These are phyloP conservation scores for Mesochorus sp. DNA, from an alignment of 2,888 invertebrate genomes.

Conservation along the genomic window DNA sequence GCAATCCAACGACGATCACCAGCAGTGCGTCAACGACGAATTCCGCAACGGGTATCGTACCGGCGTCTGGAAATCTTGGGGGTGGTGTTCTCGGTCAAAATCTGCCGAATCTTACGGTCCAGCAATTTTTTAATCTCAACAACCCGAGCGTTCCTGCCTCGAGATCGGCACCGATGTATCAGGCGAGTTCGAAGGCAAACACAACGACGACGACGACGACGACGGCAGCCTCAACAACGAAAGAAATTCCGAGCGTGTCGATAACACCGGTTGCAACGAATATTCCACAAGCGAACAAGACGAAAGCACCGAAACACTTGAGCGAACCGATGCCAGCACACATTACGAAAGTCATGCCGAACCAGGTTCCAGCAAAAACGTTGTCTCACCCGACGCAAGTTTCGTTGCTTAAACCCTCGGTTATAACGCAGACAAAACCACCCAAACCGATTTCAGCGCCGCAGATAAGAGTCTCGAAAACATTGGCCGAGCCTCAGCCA, in stretches of 20 bases:
- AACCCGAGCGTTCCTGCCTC: constrained; percentile 67
- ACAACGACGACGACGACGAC: constrained; percentile 70
- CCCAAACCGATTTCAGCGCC: constrained; percentile 66
- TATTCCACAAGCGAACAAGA: constrained; percentile 61
- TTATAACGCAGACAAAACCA: constrained; percentile 67
- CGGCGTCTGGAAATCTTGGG: constrained; percentile 58
- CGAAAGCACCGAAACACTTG: constrained; percentile 63
- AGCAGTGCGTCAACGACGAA: constrained; percentile 54
- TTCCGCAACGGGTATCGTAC: constrained; percentile 50
- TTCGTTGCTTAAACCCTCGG: constrained; percentile 74
- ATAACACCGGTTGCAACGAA: constrained; percentile 76
- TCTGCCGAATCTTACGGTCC: constrained; percentile 69
- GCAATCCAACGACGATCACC: constrained; percentile 65
- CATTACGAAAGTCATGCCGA: constrained; percentile 67
- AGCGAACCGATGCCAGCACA: constrained; percentile 66
- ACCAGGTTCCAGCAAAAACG: constrained; percentile 57
- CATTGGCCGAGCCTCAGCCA: constrained; percentile 74
- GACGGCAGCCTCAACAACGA: constrained; percentile 75
- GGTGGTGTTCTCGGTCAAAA: constrained; percentile 59
- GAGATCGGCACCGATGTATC: constrained; percentile 67
- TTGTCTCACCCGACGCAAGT: constrained; percentile 70
- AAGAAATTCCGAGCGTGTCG: constrained; percentile 83
- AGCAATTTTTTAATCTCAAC: constrained; percentile 71
- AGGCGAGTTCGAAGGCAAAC: constrained; percentile 68
- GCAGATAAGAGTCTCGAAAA: constrained; percentile 76